Evolutionary conservation across 2,113 vertebrate species (phyloP), one percentile per base, ranked within the genome.

Genomic region (Oncorhynchus tshawytscha): DNA sequence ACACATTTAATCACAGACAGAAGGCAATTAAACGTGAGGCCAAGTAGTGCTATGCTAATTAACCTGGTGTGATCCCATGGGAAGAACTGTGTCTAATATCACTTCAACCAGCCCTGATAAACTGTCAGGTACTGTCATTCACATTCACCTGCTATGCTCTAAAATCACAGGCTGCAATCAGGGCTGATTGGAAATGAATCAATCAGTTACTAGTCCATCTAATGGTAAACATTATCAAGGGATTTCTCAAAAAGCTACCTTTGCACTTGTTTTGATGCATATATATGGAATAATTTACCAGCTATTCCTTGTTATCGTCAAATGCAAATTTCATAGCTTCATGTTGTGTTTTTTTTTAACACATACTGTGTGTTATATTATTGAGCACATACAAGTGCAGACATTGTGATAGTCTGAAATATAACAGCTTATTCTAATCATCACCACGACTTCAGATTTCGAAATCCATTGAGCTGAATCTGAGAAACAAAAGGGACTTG

Each of bases 1-100:
- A 92, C 91, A 91, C 88, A 87, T 92, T 93, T 93, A 94, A 93
- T 92, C 92, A 92, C 90, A 91, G 89, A 90, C 90, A 84, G 82
- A 83, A 92, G 92, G 92, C 93, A 94, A 93, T 94, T 93, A 94
- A 92, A 91, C 81, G 81, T 82, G 85, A 82, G 90, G 87, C 89
- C 84, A 75, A 89, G 82, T 80, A 62, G 80, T 85, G 86, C 88
- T 89, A 91, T 93, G 93, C 80, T 93, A 93, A 94, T 92, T 90
- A 91, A 88, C 87, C 81, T 73, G 79, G 75, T 81, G 71, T 80
- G 85, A 83, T 90, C 91, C 89, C 87, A 78, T 83, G 89, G 89
- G 91, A 92, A 91, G 86, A 84, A 67, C 79, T 82, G 85, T 76
- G 86, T 87, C 88, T 91, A 91, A 93, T 91, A 92, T 92, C 91